Evolutionary conservation across 2,113 vertebrate genomes (phyloP).

Genomic region (Piliocolobus tephrosceles): DNA sequence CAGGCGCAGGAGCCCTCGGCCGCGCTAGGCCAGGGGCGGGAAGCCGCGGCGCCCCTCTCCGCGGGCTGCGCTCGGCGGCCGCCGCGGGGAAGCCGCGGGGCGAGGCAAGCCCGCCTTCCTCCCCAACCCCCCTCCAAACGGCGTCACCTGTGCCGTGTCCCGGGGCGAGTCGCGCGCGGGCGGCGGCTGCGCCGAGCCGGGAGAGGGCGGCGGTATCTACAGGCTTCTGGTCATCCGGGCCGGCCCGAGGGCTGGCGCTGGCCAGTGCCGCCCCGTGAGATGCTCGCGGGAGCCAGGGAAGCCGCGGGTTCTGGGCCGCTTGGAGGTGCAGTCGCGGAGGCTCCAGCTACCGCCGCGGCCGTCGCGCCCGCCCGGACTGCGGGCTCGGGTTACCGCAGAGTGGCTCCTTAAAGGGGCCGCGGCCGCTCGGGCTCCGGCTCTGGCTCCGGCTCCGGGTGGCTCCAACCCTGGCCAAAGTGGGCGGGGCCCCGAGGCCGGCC

Average conservation of each 20-base stretch:
- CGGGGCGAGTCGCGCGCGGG: neutral
- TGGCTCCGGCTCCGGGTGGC: neutral
- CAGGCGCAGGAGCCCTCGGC: neutral
- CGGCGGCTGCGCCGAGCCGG: conserved; percentile 18
- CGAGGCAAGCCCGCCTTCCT: neutral
- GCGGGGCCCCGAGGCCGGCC: neutral
- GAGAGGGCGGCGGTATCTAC: neutral
- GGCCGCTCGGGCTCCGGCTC: conserved; percentile 34
- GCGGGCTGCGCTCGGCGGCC: neutral
- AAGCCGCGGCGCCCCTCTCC: neutral
- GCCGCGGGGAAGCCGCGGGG: neutral
- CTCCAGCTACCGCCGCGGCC: conserved; percentile 43
- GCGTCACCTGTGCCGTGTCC: conserved; percentile 72
- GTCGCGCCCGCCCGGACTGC: conserved; percentile 70
- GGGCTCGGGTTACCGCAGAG: conserved; percentile 79
- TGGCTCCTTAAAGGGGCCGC: conserved; percentile 83
- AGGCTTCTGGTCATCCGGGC: conserved; percentile 49
- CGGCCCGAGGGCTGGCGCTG: conserved; percentile 33
- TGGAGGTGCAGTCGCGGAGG: conserved; percentile 44
- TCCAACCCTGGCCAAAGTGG: conserved; percentile 45
- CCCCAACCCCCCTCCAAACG: neutral
- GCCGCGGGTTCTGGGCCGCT: conserved; percentile 30
- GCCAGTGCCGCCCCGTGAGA: conserved; percentile 50
- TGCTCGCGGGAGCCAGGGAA: conserved; percentile 48
- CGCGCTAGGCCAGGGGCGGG: conserved; percentile 47